phyloP scores from a whole-genome alignment of 1,140 invertebrate genomes.

The Neotoxoptera formosana region DNA sequence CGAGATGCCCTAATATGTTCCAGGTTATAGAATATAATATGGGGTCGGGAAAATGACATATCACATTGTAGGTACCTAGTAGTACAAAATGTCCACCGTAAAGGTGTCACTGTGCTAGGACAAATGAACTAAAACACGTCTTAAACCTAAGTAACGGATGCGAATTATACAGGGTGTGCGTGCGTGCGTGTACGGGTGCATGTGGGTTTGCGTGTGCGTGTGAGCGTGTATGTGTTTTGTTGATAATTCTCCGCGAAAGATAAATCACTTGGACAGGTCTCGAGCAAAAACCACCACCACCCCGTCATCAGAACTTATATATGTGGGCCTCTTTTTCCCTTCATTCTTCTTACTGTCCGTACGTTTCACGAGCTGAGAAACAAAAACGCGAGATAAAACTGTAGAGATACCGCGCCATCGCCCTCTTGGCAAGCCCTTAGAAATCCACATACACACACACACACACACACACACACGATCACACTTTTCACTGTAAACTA shows the following conservation, averaged over 20 bases:
- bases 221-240: conserved; percentile 17
- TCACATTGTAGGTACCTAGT: too few relatives aligned
- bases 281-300: conserved; percentile 30
- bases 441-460: conserved; percentile 16
- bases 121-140: conserved; percentile 38
- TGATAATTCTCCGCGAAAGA: conserved; percentile 53
- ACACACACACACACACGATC: not conserved
- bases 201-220: not conserved
- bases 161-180: not conserved
- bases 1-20: not conserved
- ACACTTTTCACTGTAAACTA: conserved; percentile 15
- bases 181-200: not conserved
- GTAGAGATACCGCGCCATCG: not conserved
- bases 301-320: not conserved
- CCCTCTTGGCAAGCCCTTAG: conserved; percentile 31
- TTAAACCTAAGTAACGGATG: conserved; percentile 12
- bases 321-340: conserved; percentile 30
- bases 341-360: conserved; percentile 23
- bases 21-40: conserved; percentile 4
- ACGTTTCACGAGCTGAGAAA: conserved; percentile 41
- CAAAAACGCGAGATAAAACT: conserved; percentile 53
- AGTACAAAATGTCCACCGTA: conserved; percentile 17
- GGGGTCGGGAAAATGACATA: conserved; percentile 11
- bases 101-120: not conserved
- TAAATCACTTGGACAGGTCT: conserved; percentile 56